Percentiles rank a stretch among this genome's conserved stretches.
Conservation (phyloP, 2,113 vertebrate species). For the Thermophis baileyi region DNA sequence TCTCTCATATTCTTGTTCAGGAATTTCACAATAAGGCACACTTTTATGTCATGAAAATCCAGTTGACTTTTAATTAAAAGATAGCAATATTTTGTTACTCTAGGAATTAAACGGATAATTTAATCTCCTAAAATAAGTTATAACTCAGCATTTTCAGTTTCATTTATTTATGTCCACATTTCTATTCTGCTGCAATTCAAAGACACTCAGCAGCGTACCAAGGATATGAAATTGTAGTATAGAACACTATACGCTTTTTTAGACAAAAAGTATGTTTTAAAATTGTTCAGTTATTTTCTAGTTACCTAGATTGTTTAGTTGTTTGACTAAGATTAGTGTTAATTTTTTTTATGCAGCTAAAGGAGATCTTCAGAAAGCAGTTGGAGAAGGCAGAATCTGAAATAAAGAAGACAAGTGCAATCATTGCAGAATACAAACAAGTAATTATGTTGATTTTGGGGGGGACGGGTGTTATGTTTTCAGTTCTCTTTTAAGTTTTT, state of each 20-base stretch:
- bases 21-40: not conserved
- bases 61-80: not conserved
- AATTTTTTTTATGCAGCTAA: slow-evolving; percentile 75
- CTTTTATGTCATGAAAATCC: not conserved
- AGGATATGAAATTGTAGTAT: not conserved
- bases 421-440: slow-evolving; percentile 98
- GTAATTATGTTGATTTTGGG: slow-evolving; percentile 57
- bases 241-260: not conserved
- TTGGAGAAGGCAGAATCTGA: slow-evolving; percentile 95
- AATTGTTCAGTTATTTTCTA: not conserved
- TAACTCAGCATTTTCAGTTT: not conserved
- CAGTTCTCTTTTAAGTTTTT: not conserved
- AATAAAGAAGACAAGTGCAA: slow-evolving; percentile 97
- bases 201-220: not conserved
- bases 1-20: not conserved
- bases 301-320: not conserved
- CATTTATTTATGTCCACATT: not conserved
- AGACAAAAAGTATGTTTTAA: rapidly evolving
- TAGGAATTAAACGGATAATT: not conserved
- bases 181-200: not conserved
- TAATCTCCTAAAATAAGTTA: not conserved
- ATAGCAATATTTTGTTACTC: not conserved
- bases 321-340: not conserved
- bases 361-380: slow-evolving; percentile 96
- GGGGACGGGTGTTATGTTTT: not conserved